Base-by-base conservation (phyloP, 2,797 vertebrate species). In the Margarornis squamiger region DNA sequence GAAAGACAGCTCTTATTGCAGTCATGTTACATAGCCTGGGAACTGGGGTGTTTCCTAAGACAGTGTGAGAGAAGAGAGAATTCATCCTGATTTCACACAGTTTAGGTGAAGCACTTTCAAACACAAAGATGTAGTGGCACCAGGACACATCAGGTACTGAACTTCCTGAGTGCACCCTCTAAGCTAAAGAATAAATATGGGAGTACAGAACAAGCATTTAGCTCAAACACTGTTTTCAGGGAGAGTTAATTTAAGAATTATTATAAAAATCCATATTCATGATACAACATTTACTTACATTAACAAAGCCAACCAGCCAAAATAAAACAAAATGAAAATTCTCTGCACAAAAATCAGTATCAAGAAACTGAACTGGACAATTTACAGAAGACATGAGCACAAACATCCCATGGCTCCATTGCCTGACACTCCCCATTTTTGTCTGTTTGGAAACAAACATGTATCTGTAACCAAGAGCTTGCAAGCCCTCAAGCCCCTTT, bases 271-370 rank as follows among this genome's bases (percentile, higher is more conserved):
- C n/a, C n/a, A 34, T 38, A 27, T 27, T 39, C 17, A 32, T 34
- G 24, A 20, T 39, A 34, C 10, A 32, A 7, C 24, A 29, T 65
- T 19, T 10, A 24, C 32, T 32, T 6, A n/a, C 9, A 45, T 38
- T 23, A 21, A 45, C 17, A 23, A 58, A 59, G 19, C 6, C 45
- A 58, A 52, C n/a, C 15, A 41, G 22, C 3, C 4, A 65, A 32
- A 6, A 5, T 0, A 1, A 29, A 27, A 24, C 23, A 18, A 62
- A 63, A 14, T 0, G 0, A 39, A 52, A 52, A 32, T 6, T 32
- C 8, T 13, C 18, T 23, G 10, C 46, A 78, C 8, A 59, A 48
- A 66, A 72, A 17, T 24, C 15, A 12, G 41, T 66, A 36, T 10
- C 16, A 21, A 12, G 45, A 12, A 9, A 14, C 0, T 14, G 52